Evolutionary conservation across 2,797 vertebrate genomes (phyloP), one percentile per base, ranked within the genome.

Genomic region (Octomys mimax): DNA sequence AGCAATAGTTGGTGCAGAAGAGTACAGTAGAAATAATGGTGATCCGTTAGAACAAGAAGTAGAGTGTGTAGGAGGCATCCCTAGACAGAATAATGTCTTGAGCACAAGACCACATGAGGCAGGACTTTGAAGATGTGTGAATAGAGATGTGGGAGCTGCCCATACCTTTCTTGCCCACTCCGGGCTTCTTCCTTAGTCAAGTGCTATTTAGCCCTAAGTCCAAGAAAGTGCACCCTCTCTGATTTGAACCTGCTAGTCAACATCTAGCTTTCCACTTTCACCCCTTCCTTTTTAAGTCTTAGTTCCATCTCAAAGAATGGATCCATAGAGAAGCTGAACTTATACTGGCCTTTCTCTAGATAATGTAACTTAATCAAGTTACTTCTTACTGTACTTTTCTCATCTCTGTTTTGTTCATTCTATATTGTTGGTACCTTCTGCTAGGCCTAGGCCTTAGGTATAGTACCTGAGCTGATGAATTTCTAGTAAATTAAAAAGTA

Each of bases 351-450:
- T 90, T 93, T 86, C 71, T 88, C 84, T 93, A 39, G 49, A 73
- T 68, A 46, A 14, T 22, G 2, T n/a, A 36, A 46, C 68, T 61
- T 82, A 39, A 36, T 3, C 28, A 22, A 33, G 10, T 71, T 82
- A 22, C 42, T 78, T 89, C 66, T 77, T n/a, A 31, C 46, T 36
- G 5, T 26, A 14, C 36, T 92, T 92, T 95, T 85, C 64, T 85
- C 81, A 42, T 66, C 42, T 71, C 39, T 1, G 0, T 73, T 87
- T 70, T 86, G 14, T 61, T 68, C 24, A 59, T 75, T 57, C 33
- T 1, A 1, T 80, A 10, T 79, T 28, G 66, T 19, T 68, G 68
- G 18, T 49, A n/a, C 5, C 12, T 85, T 83, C 21, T n/a, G 31
- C 13, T 84, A 39, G 87, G 36, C 66, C 13, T 84, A 39, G 87